phyloP scores from a whole-genome alignment of 1,140 invertebrate species.

The Zaprionus davidi region DNA sequence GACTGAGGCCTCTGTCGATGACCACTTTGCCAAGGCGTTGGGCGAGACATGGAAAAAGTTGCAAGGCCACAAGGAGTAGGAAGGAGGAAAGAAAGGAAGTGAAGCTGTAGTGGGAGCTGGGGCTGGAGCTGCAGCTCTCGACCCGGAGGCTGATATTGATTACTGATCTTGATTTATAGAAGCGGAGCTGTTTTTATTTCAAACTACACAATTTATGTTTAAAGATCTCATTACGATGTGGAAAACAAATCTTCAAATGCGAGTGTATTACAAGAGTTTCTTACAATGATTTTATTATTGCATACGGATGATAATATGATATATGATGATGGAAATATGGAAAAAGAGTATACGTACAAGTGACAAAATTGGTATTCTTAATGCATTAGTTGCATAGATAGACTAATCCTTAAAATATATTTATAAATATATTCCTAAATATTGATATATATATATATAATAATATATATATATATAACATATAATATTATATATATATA shows the following conservation, averaged over 20 bases:
- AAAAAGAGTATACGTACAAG: conserved; percentile 79
- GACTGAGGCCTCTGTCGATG: conserved; percentile 91
- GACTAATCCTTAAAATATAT: conserved; percentile 71
- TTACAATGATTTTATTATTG: conserved; percentile 74
- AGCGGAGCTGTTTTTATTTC: conserved; percentile 67
- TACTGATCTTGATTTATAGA: not conserved
- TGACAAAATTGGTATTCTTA: conserved; percentile 79
- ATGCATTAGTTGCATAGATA: conserved; percentile 51
- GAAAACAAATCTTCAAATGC: conserved; percentile 73
- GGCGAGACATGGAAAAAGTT: conserved; percentile 97
- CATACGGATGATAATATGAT: conserved; percentile 53
- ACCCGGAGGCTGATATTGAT: not conserved
- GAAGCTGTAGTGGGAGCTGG: no score
- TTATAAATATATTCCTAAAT: conserved; percentile 26
- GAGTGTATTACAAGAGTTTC: conserved; percentile 79
- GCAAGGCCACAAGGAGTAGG: conserved; percentile 85
- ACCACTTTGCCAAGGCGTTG: conserved; percentile 97
- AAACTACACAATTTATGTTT: conserved; percentile 79
- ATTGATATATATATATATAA: conserved; percentile 40
- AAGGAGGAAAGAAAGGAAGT: not conserved
- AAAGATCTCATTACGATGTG: conserved; percentile 79
- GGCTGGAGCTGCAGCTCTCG: not conserved
- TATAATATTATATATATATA: conserved; percentile 18
- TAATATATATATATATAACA: conserved; percentile 34
- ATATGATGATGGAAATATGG: conserved; percentile 54